Conservation (phyloP, 2,888 invertebrate species). For the Drosophila lutescens region DNA sequence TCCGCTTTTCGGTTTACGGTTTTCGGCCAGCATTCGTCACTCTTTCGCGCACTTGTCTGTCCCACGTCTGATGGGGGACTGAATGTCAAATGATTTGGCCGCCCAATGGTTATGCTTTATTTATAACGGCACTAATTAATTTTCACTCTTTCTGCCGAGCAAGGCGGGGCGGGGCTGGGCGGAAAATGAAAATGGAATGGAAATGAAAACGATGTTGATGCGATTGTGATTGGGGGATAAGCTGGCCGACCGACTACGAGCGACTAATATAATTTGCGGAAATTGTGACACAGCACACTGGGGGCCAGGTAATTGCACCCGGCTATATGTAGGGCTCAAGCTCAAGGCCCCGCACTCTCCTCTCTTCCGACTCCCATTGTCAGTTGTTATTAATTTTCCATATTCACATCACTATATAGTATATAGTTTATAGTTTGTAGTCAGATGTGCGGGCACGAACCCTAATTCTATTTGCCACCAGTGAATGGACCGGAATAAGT, state of each 20-base stretch:
- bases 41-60: conserved; percentile 47
- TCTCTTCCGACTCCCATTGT: conserved; percentile 19
- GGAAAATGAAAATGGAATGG: conserved; percentile 50
- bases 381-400: conserved; percentile 63
- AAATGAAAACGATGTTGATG: conserved; percentile 48
- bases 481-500: conserved; percentile 26
- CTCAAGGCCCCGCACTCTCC: conserved; percentile 24
- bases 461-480: conserved; percentile 6
- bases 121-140: conserved; percentile 74
- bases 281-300: conserved; percentile 62
- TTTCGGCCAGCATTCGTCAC: conserved; percentile 22
- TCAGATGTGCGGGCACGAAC: conserved; percentile 13
- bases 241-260: conserved; percentile 23
- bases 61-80: conserved; percentile 40
- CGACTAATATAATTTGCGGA: conserved; percentile 70
- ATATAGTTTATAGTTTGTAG: background rate
- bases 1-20: conserved; percentile 9
- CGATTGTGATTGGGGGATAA: conserved; percentile 57
- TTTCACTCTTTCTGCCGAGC: conserved; percentile 55
- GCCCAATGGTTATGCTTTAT: conserved; percentile 72
- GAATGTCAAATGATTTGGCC: conserved; percentile 76
- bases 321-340: conserved; percentile 30
- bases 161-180: background rate
- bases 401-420: conserved; percentile 4
- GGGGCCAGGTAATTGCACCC: conserved; percentile 57